Conservation (phyloP, 2,888 invertebrate species). For the Noctua janthe region DNA sequence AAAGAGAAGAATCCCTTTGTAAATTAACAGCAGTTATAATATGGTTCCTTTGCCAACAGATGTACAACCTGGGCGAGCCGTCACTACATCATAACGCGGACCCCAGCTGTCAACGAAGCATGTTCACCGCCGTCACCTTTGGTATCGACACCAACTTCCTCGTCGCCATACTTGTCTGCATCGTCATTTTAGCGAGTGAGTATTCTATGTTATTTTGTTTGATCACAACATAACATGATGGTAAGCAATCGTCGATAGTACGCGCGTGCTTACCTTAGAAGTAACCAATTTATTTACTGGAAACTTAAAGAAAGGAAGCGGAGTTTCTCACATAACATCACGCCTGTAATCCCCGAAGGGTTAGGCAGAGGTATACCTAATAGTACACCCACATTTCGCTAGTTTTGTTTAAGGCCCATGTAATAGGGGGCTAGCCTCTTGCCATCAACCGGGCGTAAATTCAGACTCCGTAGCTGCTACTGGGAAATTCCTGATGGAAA, state of each 20-base stretch:
- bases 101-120: slow-evolving; percentile 93
- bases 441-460: no score
- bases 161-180: slow-evolving; percentile 96
- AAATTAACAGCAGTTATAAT: background rate
- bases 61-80: slow-evolving; percentile 97
- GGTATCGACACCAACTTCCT: slow-evolving; percentile 96
- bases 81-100: slow-evolving; percentile 93
- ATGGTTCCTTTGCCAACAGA: slow-evolving; percentile 84
- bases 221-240: background rate
- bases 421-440: no score
- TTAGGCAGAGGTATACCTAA: no score
- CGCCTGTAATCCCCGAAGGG: no score
- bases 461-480: no score
- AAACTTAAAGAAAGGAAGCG: background rate
- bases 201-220: slow-evolving; percentile 67
- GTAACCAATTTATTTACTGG: background rate
- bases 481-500: no score
- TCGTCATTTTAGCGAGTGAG: slow-evolving; percentile 95
- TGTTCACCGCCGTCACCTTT: slow-evolving; percentile 94
- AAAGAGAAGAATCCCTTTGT: no score
- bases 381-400: no score
- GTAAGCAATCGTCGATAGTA: background rate
- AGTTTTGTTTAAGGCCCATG: no score
- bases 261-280: background rate
- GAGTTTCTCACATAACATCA: no score